phyloP scores from a whole-genome alignment of 2,113 vertebrate genomes.

The Puntigrus tetrazona region DNA sequence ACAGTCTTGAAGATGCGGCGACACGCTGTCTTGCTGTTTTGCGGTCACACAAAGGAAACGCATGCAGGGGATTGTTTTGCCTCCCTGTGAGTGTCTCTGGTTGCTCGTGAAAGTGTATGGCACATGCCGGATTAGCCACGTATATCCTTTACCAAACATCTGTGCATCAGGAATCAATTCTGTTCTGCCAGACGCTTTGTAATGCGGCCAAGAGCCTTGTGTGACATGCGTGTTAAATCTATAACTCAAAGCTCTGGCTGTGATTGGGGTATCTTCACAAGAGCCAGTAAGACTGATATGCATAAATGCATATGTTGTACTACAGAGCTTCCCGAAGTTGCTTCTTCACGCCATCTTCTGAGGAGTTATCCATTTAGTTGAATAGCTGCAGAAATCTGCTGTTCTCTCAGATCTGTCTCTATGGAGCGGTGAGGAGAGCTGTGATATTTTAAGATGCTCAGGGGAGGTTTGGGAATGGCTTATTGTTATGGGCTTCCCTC shows the following conservation, averaged over 20 bases:
- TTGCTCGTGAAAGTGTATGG: slow-evolving; percentile 40
- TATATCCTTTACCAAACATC: slow-evolving; percentile 13
- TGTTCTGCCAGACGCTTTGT: slow-evolving; percentile 29
- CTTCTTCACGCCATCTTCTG: slow-evolving; percentile 16
- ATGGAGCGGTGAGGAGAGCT: slow-evolving; percentile 6
- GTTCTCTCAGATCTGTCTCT: slow-evolving; percentile 40
- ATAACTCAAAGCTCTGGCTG: slow-evolving; percentile 52
- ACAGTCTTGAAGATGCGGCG: slow-evolving; percentile 34
- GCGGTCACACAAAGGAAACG: slow-evolving; percentile 5
- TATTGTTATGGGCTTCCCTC: slow-evolving; percentile 9
- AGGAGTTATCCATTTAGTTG: slow-evolving; percentile 40
- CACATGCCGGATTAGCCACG: not conserved
- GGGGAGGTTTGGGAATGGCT: not conserved
- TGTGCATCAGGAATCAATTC: slow-evolving; percentile 59
- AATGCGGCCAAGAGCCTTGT: not conserved
- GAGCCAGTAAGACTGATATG: slow-evolving; percentile 7
- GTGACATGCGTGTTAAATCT: slow-evolving; percentile 53
- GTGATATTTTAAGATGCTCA: slow-evolving; percentile 30
- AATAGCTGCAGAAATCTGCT: slow-evolving; percentile 34
- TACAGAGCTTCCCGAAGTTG: slow-evolving; percentile 48
- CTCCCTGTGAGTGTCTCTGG: slow-evolving; percentile 53
- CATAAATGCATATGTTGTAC: slow-evolving; percentile 31
- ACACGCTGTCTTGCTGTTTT: slow-evolving; percentile 11
- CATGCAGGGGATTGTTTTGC: slow-evolving; percentile 48
- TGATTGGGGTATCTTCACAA: slow-evolving; percentile 37